Base-by-base conservation (phyloP, 2,888 invertebrate species). In the Eupithecia dodoneata region DNA sequence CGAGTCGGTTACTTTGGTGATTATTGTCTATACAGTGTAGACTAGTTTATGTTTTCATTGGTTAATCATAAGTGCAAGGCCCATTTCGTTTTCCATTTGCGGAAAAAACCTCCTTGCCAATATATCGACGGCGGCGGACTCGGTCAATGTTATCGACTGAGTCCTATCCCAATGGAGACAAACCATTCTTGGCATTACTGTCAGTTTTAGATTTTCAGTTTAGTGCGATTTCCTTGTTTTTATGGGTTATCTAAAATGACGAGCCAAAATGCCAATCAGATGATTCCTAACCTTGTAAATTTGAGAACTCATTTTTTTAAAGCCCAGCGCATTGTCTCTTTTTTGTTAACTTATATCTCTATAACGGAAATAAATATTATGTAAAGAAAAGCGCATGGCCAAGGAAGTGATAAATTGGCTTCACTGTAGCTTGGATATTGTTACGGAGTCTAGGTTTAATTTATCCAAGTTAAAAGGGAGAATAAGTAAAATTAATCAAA, bases 401-500 rank as follows among this genome's bases (percentile, higher is more conserved):
- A 63, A 10, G 10, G 1, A 63, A 9, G 55, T 18, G 55, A 52
- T 18, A 59, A 9, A 55, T 59, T 63, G 4, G 30, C 63, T 63
- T 63, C 18, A 30, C 30, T 63, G 63, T 63, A 30, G 4, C 18
- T 30, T 59, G 9, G 18, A 18, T 9, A 55, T 7, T 55, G 7
- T 18, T 55, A 59, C 18, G 59, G 3, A 67, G 42, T 3, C 44
- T n/a, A n/a, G 12, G 3, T 18, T 3, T 59, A 18, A 6, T 44
- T 15, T 67, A 67, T 67, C 15, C 15, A 13, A 67, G 15, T 41
- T 67, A 41, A 4, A 44, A 67, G 67, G 67, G 45, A n/a, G 13
- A 66, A 42, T 6, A 13, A 66, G 42, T 41, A n/a, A 45, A 69
- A 70, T 30, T 6, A 76, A 76, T 76, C 47, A 76, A 77, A 77